phyloP scores from a whole-genome alignment of 2,888 invertebrate genomes.

The Acrobeloides nanus region DNA sequence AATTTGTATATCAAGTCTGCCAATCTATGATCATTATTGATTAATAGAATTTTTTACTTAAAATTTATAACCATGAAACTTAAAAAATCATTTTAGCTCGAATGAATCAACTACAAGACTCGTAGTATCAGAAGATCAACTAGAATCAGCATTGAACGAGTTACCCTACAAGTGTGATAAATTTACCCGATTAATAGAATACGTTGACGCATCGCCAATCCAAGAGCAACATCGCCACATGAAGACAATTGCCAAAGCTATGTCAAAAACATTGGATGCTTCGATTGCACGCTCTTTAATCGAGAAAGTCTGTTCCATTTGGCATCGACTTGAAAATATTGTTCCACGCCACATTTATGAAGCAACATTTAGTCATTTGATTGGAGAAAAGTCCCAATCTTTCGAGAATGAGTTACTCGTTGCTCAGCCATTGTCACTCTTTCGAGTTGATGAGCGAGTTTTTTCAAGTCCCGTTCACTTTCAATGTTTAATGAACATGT shows the following conservation, averaged over 20 bases:
- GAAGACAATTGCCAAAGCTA: conserved; percentile 12
- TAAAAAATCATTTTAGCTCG: no score
- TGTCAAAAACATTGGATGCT: conserved; percentile 14
- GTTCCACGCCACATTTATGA: conserved; percentile 29
- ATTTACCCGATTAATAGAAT: conserved; percentile 1
- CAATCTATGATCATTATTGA: no score
- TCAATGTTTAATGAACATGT: conserved; percentile 69
- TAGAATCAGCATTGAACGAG: no score
- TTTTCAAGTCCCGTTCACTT: conserved; percentile 76
- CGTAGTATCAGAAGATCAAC: no score
- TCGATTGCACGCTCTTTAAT: conserved; percentile 7
- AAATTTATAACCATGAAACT: no score
- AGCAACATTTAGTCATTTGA: conserved; percentile 24
- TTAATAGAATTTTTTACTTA: no score
- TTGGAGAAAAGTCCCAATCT: conserved; percentile 19
- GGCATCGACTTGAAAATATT: conserved; percentile 24
- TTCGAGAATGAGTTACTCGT: conserved; percentile 17
- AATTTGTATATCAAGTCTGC: no score
- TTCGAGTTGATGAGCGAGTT: conserved; percentile 25
- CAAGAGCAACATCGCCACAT: conserved; percentile 18
- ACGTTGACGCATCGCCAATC: conserved; percentile 11
- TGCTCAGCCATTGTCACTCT: conserved; percentile 23
- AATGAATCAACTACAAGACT: no score
- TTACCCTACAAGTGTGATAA: no score
- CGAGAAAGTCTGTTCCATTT: conserved; percentile 15